Evolutionary conservation across 2,113 vertebrate species (phyloP), one percentile per base, ranked within the genome.

Genomic region (Entosphenus tridentatus): DNA sequence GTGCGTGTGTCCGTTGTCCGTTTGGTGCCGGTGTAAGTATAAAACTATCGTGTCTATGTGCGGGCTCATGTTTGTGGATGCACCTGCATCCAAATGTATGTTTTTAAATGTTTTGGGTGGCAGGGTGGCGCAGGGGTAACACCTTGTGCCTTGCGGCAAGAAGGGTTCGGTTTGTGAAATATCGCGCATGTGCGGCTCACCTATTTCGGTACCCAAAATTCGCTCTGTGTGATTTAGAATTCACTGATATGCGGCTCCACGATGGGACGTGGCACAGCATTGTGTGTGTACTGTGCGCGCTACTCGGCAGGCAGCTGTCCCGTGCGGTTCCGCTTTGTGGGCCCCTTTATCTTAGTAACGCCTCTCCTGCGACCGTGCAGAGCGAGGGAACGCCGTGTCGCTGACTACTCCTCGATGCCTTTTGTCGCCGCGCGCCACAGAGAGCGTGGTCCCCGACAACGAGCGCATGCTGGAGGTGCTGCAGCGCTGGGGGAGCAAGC

Each of bases 401-500:
- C 9, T 65, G 21, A 11, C n/a, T 10, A 10, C n/a, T 65, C 8
- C 1, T 65, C n/a, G n/a, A 9, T 8, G 62, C 21, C n/a, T 65
- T 16, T 65, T 16, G n/a, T 21, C 21, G 62, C 10, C 21, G 62
- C 21, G 62, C 10, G 13, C 21, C 62, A 16, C 62, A 65, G 62
- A 65, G 21, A n/a, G 62, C 21, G 62, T 21, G n/a, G 10, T 65
- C 8, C n/a, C 62, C 11, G 62, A 65, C 62, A 65, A 65, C 21
- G 62, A 65, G 62, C 62, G 62, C n/a, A 65, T 65, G 62, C n/a
- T 21, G 10, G 62, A 65, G 62, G n/a, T 65, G 62, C 62, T 65
- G 62, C 62, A 65, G 62, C 62, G 62, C 62, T 65, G 62, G 62
- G 62, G 62, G 21, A 21, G n/a, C n/a, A n/a, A 65, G 62, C n/a